Base-by-base conservation (phyloP, 1,140 invertebrate species). In the Mamestra configurata region DNA sequence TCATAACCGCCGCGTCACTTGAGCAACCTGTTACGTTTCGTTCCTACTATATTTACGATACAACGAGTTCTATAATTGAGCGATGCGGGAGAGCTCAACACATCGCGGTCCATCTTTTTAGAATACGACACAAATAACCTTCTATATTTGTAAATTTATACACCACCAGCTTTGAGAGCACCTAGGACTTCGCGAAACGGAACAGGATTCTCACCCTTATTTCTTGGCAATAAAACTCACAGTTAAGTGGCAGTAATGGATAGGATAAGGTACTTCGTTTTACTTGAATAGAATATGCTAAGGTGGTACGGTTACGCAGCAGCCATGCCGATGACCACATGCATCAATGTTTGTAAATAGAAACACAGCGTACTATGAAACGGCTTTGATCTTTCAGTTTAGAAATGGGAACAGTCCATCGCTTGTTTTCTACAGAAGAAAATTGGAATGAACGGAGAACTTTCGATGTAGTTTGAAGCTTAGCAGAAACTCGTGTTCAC, bases 81-180 rank as follows among this genome's bases (percentile, higher is more conserved):
- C 93, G 92, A 93, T 92, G 93, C 93, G 93, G 93, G 93, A 95
- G 93, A 95, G 92, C 92, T 93, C 89, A 94, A 92, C 91, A 93
- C 92, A 94, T 93, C 91, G 92, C 91, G 89, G 90, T 92, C 91
- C 92, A 95, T 95, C 92, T 94, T 95, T 95, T 94, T 95, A 95
- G 93, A 95, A 94, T 93, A 94, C 89, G 89, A 95, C 93, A 94
- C 92, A 95, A 95, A 95, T 95, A 95, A 94, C 92, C 89, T 94
- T 95, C 93, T 95, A 95, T 93, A 94, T 95, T 95, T 91, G 92
- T 87, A 93, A 92, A 93, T 93, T 92, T 93, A 93, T 93, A 92
- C 90, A 87, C 88, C 88, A 88, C 88, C 86, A 85, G 88, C 88
- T 90, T 86, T 81, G 86, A 87, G 84, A 89, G 89, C 87, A 84